These are phyloP conservation scores for Origma solitaria DNA, from an alignment of 2,113 vertebrate species.

Conservation along the genomic window DNA sequence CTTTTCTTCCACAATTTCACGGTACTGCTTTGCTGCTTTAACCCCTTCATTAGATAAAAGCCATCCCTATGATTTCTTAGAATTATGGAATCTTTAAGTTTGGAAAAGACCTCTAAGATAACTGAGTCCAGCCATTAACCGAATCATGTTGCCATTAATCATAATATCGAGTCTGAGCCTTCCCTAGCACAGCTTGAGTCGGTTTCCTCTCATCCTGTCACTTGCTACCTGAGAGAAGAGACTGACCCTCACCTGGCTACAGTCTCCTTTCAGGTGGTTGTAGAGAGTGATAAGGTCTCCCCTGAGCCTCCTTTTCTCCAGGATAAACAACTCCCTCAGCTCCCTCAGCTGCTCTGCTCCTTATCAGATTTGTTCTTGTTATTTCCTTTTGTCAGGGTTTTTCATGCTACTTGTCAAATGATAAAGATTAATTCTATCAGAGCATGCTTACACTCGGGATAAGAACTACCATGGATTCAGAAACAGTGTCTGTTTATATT, in stretches of 20 bases:
- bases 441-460: neutral
- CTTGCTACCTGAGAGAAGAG: neutral
- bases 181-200: neutral
- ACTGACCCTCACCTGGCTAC: neutral
- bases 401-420: neutral
- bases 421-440: neutral
- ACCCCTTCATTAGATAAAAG: neutral
- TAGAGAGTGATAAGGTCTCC: neutral
- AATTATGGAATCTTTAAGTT: neutral
- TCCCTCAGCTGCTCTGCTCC: neutral
- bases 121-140: neutral
- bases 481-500: neutral
- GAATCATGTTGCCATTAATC: neutral
- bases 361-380: neutral
- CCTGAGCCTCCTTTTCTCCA: neutral
- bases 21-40: neutral
- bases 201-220: neutral
- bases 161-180: neutral
- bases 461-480: neutral
- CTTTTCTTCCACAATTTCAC: neutral
- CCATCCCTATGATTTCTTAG: neutral
- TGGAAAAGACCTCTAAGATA: neutral
- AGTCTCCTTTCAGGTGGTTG: neutral
- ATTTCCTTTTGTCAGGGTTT: neutral
- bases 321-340: neutral